A percentile compares a stretch with the other conserved stretches of the same genome.
These are phyloP conservation scores for Drosophila atroscutellata DNA, from an alignment of 2,888 invertebrate genomes.

Conservation along the genomic window DNA sequence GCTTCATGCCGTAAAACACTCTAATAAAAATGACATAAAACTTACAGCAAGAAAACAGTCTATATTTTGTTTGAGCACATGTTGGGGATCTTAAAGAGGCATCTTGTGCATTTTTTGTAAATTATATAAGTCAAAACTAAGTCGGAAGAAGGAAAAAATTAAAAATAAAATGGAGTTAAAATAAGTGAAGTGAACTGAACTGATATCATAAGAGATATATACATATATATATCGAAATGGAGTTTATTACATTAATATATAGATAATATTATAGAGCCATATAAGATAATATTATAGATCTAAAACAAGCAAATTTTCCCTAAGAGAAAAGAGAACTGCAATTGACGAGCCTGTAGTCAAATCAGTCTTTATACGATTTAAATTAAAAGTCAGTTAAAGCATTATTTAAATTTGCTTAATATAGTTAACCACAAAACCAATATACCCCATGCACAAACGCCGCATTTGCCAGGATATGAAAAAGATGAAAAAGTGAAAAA, in stretches of 20 bases:
- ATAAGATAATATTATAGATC: not conserved
- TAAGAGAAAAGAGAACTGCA: not conserved
- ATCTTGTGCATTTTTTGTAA: not conserved
- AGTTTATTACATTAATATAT: not conserved
- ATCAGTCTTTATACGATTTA: not conserved
- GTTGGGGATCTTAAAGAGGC: not conserved
- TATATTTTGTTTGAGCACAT: not conserved
- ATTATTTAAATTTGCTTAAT: not conserved
- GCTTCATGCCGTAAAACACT: too few relatives aligned
- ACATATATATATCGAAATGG: not conserved
- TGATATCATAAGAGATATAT: not conserved
- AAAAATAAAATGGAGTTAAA: not conserved
- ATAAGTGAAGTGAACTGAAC: not conserved
- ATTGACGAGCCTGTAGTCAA: not conserved
- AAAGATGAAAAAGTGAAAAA: constrained; percentile 65
- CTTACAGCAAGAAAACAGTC: too few relatives aligned
- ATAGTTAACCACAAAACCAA: not conserved
- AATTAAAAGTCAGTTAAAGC: not conserved
- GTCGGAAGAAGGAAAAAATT: not conserved
- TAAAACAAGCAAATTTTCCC: fast-evolving
- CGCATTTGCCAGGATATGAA: constrained; percentile 21
- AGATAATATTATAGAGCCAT: too few relatives aligned
- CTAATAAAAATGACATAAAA: too few relatives aligned
- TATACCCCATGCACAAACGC: not conserved
- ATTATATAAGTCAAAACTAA: not conserved